Evolutionary conservation across 1,140 invertebrate genomes (phyloP), one percentile per base, ranked within the genome.

Genomic region (Temnothorax curvispinosus): DNA sequence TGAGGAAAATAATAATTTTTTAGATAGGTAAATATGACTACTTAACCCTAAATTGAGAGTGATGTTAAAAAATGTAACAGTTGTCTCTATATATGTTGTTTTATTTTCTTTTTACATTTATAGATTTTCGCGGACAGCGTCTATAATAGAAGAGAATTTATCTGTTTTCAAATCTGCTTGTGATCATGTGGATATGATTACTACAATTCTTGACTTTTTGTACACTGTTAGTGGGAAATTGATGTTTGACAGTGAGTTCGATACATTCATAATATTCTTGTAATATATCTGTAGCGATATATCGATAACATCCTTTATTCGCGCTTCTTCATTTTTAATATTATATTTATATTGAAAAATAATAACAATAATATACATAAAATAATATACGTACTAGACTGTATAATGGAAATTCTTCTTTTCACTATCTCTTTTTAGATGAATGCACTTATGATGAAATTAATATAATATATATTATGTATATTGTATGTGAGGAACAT

Each of bases 61-160:
- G 27, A 27, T 27, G 27, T 27, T 27, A 27, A 27, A 71, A 71
- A 52, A 71, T 71, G 3, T 52, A 72, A 38, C 38, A 74, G 13
- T 8, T 76, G 38, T 3, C 18, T 44, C 15, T 21, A 58, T 41
- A 0, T 60, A 32, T 27, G 27, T 27, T 27, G 9, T 27, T 41
- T 27, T 15, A 27, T 58, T 38, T 58, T 69, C 21, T 21, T 76
- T 71, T 35, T 71, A 4, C 4, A 50, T 32, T 50, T 71, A 15
- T 32, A 76, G 74, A 60, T 60, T 44, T 0, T 3, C 18, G 11
- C 13, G 60, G 44, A n/a, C 8, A 44, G 74, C 15, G 38, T 60
- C 15, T 18, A 3, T 76, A 60, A 76, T 76, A 76, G 21, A 76
- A 76, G 32, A 76, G 15, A 76, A 76, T 76, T 18, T 60, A 6